Evolutionary conservation across 2,797 vertebrate species (phyloP).

Genomic region (Anomalospiza imberbis): DNA sequence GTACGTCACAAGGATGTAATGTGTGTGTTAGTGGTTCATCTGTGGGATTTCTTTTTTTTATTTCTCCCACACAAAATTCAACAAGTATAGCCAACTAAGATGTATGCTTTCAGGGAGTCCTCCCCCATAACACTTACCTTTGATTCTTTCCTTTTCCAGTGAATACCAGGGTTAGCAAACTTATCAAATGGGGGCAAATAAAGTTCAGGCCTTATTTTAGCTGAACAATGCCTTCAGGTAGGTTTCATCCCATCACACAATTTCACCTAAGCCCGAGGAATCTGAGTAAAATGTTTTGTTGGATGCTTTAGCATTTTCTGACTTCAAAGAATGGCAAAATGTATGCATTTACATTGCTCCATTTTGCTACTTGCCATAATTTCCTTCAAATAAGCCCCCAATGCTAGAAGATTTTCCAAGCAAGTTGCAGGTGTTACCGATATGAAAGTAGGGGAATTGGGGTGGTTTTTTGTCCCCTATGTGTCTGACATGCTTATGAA

Average conservation of each 20-base stretch:
- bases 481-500: neutral
- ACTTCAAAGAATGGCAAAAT: neutral
- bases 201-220: neutral
- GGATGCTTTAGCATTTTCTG: neutral
- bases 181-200: neutral
- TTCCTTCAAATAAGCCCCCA: neutral
- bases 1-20: neutral
- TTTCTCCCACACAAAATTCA: neutral
- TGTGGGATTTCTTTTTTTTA: neutral
- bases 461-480: rapidly evolving
- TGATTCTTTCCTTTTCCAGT: neutral
- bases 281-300: neutral
- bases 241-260: neutral
- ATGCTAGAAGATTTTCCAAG: neutral
- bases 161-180: neutral
- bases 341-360: neutral
- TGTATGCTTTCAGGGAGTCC: neutral
- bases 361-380: neutral
- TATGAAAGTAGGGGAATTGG: neutral
- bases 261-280: neutral
- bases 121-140: rapidly evolving
- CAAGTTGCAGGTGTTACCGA: neutral
- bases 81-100: neutral
- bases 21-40: neutral
- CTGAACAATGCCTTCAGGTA: neutral